Base-by-base conservation (phyloP, 2,888 invertebrate genomes). In the Drosophila peninsularis region DNA sequence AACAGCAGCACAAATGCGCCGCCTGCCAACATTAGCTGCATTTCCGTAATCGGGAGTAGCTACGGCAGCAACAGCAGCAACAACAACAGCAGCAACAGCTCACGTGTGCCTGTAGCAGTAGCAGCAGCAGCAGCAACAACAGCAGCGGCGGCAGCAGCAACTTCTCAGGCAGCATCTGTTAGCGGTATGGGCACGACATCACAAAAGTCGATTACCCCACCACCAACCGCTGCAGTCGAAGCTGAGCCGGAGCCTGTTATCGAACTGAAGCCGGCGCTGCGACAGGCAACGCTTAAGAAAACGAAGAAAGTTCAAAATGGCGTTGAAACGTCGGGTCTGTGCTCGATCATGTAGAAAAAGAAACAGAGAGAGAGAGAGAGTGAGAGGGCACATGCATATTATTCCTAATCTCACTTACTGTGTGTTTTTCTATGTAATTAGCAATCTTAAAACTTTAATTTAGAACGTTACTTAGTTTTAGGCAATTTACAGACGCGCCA, bases 301-400 rank as follows among this genome's bases (percentile, higher is more conserved):
- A 94, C 95, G 79, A 96, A 96, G 4, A 95, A 95, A 0, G 94
- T 96, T 45, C 93, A 94, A 64, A 95, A 94, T 90, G 97, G 97
- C 34, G 94, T 94, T 70, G 97, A 98, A 91, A 93, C 97, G 21
- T 97, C 97, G 0, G 97, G 96, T 34, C 93, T 98, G 80, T 98
- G 98, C 93, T 95, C 96, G 55, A 96, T 98, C 82, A 97, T 97
- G 97, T 97, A 92, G 93, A 87, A 19, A 32, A 3, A 6, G 11
- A 30, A 19, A 32, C 3, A 6, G 11, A 30, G 21, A 32, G 5
- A 9, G 21, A 1, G 2, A 9, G 14, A 13, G 32, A 42, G 17
- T 27, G 44, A 54, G 49, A 42, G 37, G 42, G 58, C 67, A 55
- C 67, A 61, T 32, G 24, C 71, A 67, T 73, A 71, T 57, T 68